phyloP scores from a whole-genome alignment of 2,113 vertebrate species.

The Takifugu flavidus region DNA sequence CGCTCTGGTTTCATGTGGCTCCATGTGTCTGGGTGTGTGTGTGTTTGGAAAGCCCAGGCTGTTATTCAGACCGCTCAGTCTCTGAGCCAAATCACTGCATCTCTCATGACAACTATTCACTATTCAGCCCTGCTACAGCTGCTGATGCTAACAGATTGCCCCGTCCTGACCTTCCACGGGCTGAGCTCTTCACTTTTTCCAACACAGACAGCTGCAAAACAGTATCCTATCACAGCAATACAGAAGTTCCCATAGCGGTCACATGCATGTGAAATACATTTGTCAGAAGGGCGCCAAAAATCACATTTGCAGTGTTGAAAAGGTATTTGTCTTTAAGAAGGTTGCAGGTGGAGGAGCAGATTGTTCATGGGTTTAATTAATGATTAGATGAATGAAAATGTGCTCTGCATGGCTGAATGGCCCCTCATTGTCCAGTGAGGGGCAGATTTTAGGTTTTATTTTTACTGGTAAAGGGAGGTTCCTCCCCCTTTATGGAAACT shows the following conservation, averaged over 20 bases:
- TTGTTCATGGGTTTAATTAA: slow-evolving; percentile 45
- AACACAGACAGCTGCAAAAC: slow-evolving; percentile 1
- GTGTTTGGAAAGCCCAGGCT: slow-evolving; percentile 2
- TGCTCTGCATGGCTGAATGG: slow-evolving; percentile 27
- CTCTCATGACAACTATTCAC: slow-evolving; percentile 30
- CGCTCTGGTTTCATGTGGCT: neutral
- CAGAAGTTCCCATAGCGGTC: neutral
- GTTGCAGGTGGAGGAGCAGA: slow-evolving; percentile 26
- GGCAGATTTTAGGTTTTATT: slow-evolving; percentile 27
- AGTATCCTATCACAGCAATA: too few relatives aligned
- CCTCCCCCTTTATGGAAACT: slow-evolving; percentile 8
- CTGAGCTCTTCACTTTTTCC: slow-evolving; percentile 16
- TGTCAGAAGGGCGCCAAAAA: too few relatives aligned
- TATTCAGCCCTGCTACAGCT: slow-evolving; percentile 28
- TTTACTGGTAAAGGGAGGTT: slow-evolving; percentile 9
- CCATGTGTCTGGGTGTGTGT: slow-evolving; percentile 16
- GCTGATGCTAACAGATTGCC: slow-evolving; percentile 35
- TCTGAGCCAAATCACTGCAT: slow-evolving; percentile 19
- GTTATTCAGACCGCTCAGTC: slow-evolving; percentile 18
- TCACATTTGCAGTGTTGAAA: slow-evolving; percentile 3
- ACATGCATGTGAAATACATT: too few relatives aligned
- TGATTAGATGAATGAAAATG: slow-evolving; percentile 20
- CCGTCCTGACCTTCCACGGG: slow-evolving; percentile 29
- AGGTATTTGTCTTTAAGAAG: slow-evolving; percentile 18
- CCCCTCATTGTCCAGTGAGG: slow-evolving; percentile 9